Base-by-base conservation (phyloP, 2,113 vertebrate genomes). In the Scomber japonicus region DNA sequence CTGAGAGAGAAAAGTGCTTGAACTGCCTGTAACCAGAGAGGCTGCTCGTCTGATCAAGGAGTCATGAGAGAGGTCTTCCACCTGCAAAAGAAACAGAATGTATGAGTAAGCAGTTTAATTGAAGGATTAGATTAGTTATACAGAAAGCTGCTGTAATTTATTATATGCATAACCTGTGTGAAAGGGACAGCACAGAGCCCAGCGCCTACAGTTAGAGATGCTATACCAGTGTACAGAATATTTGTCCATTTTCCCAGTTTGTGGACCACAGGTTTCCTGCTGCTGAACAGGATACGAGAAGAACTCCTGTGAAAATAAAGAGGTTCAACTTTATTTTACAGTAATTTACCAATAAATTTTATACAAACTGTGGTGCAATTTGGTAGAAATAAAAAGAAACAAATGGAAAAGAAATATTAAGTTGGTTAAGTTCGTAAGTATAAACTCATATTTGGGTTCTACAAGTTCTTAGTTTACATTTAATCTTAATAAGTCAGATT, bases 1-100 rank as follows among this genome's bases (percentile, higher is more conserved):
- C 90, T 95, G 95, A 60, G 94, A 96, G 53, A 96, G 94, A 69
- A 95, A 95, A 7, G 93, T 94, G 90, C 82, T 94, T 7, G 93
- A 93, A 11, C 95, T 95, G 91, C 95, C 93, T 11, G 94, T 94
- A 1, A 89, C 94, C 80, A 95, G 64, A 30, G 94, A 94, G 1
- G 94, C 95, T n/a, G 95, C 94, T 79, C 94, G 88, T 65, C 67
- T 92, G 82, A 95, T 89, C 53, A 96, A 82, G 16, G 93, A 89
- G 76, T 96, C 95, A 19, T 95, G 94, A 9, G 94, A 92, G 46
- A 95, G 93, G 40, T 83, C 78, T 10, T 95, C 94, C 45, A 71
- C 89, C 94, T 95, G 86, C 30, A 11, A 69, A 24, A 76, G n/a
- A 57, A 51, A 73, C 11, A 79, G 0, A 64, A 5, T 3, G 1